phyloP scores from a whole-genome alignment of 2,888 invertebrate species.

The Andrena haemorrhoa region DNA sequence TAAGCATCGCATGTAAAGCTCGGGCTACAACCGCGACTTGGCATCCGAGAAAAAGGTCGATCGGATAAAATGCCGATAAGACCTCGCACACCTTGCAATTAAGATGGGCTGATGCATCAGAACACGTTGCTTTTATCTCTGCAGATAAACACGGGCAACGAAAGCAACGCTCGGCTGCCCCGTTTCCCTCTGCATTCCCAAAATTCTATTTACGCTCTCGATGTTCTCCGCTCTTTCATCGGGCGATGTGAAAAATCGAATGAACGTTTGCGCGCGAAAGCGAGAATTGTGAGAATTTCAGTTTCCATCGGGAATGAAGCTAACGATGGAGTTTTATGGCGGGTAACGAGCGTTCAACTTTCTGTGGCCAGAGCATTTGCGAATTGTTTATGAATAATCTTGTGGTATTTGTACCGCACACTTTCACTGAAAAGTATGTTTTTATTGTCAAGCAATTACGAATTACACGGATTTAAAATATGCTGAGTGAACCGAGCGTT shows the following conservation, averaged over 20 bases:
- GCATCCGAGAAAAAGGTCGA: constrained; percentile 53
- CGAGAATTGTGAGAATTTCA: background rate
- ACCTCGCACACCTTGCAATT: constrained; percentile 61
- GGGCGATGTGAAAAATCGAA: constrained; percentile 5
- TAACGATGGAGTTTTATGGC: no score
- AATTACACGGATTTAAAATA: no score
- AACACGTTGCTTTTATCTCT: constrained; percentile 14
- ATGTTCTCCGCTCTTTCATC: background rate
- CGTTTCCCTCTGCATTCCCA: background rate
- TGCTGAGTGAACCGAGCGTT: no score
- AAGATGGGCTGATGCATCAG: constrained; percentile 57
- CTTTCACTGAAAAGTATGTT: no score
- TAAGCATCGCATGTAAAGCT: constrained; percentile 79
- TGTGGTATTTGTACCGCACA: no score
- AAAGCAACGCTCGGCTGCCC: background rate
- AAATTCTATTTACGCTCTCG: background rate
- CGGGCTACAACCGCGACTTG: constrained; percentile 28
- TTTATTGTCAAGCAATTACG: no score
- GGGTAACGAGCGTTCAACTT: no score
- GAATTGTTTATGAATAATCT: no score
- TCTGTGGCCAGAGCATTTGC: no score
- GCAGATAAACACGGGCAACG: background rate
- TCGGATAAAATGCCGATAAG: constrained; percentile 56
- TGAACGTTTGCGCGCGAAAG: background rate
- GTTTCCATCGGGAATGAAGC: background rate